Conservation (phyloP, 1,140 invertebrate genomes). For the Psilanteris sp. region DNA sequence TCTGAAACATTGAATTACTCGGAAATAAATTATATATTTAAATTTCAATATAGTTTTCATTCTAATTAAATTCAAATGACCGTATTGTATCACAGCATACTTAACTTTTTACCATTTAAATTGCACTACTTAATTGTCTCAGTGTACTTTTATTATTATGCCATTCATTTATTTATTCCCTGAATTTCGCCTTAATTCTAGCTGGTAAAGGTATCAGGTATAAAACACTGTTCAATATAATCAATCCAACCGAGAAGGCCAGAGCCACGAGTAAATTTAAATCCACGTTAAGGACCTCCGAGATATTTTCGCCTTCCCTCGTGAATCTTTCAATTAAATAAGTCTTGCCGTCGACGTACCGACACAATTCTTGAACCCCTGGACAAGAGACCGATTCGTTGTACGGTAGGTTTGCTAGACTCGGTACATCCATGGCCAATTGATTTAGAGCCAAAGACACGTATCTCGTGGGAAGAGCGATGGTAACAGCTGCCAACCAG, state of each 20-base stretch:
- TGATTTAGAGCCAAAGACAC: constrained; percentile 73
- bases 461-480: constrained; percentile 74
- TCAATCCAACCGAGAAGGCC: constrained; percentile 89
- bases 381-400: constrained; percentile 81
- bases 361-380: constrained; percentile 81
- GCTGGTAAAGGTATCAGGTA: constrained; percentile 91
- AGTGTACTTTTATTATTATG: no score
- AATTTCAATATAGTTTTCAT: no score
- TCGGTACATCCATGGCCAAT: constrained; percentile 68
- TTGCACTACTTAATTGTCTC: no score
- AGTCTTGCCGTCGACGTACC: constrained; percentile 86
- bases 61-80: no score
- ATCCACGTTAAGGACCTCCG: constrained; percentile 84
- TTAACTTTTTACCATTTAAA: no score
- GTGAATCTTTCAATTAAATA: constrained; percentile 88
- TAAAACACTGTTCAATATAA: constrained; percentile 90
- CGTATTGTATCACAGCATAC: no score
- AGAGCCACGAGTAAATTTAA: constrained; percentile 91
- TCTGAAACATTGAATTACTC: no score
- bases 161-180: no score
- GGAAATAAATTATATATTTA: no score
- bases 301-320: constrained; percentile 83
- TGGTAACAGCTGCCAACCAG: constrained; percentile 71
- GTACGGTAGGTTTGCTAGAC: constrained; percentile 76
- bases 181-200: constrained; percentile 93